Evolutionary conservation across 1,140 invertebrate genomes (phyloP).

Genomic region (Lepidurus packardi): DNA sequence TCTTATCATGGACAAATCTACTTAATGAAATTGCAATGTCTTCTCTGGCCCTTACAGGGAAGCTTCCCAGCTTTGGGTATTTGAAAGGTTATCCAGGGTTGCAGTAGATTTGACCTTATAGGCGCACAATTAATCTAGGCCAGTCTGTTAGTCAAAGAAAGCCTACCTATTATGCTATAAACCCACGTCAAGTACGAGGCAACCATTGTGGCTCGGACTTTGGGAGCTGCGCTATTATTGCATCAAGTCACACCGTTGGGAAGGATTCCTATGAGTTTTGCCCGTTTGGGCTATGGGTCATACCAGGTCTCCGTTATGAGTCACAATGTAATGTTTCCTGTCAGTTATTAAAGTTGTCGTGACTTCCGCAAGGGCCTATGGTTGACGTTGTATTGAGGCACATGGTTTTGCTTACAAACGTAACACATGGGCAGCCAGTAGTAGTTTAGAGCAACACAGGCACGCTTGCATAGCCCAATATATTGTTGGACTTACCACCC

Average conservation of each 20-base stretch:
- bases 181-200: background rate
- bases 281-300: background rate
- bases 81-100: no score
- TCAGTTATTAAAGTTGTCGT: background rate
- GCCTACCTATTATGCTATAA: background rate
- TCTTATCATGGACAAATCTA: no score
- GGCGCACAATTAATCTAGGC: no score
- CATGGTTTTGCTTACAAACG: background rate
- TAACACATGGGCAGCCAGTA: background rate
- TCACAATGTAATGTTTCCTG: background rate
- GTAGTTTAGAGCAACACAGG: background rate
- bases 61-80: no score
- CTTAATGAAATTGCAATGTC: no score
- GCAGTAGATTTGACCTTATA: no score
- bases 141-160: no score
- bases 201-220: background rate
- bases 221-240: background rate
- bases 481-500: background rate
- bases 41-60: no score
- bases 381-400: background rate
- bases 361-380: background rate
- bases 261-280: background rate
- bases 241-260: background rate
- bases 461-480: background rate
- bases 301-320: background rate